These are phyloP conservation scores for Dolichomitus sp. DNA, from an alignment of 2,888 invertebrate species.

Conservation along the genomic window DNA sequence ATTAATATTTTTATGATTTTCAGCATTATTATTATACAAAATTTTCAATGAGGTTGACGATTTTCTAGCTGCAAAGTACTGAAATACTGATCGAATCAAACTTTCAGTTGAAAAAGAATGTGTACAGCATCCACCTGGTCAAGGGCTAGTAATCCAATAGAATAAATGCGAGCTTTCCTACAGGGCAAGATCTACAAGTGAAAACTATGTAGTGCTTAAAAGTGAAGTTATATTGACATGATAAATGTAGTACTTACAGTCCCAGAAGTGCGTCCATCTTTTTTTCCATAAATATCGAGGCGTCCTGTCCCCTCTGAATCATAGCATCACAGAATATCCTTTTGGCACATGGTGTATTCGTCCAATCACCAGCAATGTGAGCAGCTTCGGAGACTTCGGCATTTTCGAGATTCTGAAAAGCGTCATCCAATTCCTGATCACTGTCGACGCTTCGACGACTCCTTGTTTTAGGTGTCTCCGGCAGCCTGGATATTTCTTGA, in stretches of 20 bases:
- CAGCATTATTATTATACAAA: too few species aligned
- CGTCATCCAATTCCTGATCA: conserved; percentile 78
- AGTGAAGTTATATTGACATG: neutral
- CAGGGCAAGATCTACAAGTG: too few species aligned
- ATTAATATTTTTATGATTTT: too few species aligned
- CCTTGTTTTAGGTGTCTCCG: conserved; percentile 18
- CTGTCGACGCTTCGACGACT: conserved; percentile 71
- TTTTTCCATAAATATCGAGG: conserved; percentile 92
- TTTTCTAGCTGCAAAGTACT: too few species aligned
- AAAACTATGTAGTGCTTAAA: too few species aligned
- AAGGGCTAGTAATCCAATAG: too few species aligned
- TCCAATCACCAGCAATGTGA: conserved; percentile 88
- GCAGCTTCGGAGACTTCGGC: conserved; percentile 80
- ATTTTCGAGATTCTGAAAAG: conserved; percentile 82
- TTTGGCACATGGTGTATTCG: conserved; percentile 92
- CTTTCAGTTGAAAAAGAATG: too few species aligned
- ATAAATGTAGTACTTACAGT: conserved; percentile 89
- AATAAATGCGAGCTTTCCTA: too few species aligned
- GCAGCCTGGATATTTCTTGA: conserved; percentile 7
- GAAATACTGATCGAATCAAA: too few species aligned
- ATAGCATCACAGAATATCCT: conserved; percentile 92
- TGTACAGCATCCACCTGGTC: too few species aligned
- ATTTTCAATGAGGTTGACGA: too few species aligned
- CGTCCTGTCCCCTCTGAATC: conserved; percentile 90
- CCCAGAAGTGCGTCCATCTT: conserved; percentile 91